Evolutionary conservation across 2,888 invertebrate genomes (phyloP).

Genomic region (Carabus problematicus): DNA sequence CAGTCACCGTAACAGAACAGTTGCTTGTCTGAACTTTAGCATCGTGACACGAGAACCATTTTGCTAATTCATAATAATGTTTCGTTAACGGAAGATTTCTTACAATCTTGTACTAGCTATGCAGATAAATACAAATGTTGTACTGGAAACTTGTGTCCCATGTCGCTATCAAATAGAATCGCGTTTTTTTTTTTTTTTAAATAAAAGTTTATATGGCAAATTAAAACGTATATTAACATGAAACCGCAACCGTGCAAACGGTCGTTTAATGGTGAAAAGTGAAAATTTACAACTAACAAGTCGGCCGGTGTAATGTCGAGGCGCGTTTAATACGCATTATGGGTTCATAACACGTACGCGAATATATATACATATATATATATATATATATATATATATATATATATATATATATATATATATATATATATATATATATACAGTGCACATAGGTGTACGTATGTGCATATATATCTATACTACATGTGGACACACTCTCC

Average conservation of each 20-base stretch:
- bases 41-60: not conserved
- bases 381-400: slow-evolving; percentile 8
- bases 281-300: slow-evolving; percentile 36
- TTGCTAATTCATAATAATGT: too few species aligned
- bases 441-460: slow-evolving; percentile 17
- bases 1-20: not conserved
- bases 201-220: slow-evolving; percentile 26
- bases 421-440: slow-evolving; percentile 7
- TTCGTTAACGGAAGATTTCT: too few species aligned
- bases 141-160: not conserved
- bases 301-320: not conserved
- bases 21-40: not conserved
- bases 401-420: slow-evolving; percentile 22
- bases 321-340: slow-evolving; percentile 40
- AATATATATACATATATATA: slow-evolving; percentile 23
- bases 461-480: slow-evolving; percentile 13
- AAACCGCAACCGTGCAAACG: not conserved
- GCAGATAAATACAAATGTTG: not conserved
- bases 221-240: slow-evolving; percentile 39
- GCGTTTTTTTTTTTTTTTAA: too few species aligned
- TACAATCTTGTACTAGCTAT: too few species aligned
- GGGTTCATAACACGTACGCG: slow-evolving; percentile 41
- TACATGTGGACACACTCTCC: slow-evolving; percentile 2
- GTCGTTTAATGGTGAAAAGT: slow-evolving; percentile 40
- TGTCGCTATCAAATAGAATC: not conserved